Evolutionary conservation across 2,797 vertebrate genomes (phyloP).

Genomic region (Merluccius polli): DNA sequence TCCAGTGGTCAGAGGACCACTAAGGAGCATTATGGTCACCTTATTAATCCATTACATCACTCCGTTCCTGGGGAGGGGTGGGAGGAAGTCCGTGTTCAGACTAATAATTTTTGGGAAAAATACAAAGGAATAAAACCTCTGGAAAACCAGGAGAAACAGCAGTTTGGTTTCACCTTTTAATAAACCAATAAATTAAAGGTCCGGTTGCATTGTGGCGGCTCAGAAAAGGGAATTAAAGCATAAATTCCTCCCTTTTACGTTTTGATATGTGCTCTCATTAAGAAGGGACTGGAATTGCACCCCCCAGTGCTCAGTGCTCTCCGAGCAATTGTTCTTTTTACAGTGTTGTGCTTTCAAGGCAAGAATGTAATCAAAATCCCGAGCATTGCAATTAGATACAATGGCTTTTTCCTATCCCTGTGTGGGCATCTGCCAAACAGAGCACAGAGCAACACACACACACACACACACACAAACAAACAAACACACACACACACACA

Average conservation of each 20-base stretch:
- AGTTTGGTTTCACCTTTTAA: constrained; percentile 61
- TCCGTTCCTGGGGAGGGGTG: constrained; percentile 51
- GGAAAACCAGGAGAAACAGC: constrained; percentile 49
- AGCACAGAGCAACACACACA: constrained; percentile 16
- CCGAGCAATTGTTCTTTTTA: constrained; percentile 74
- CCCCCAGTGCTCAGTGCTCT: constrained; percentile 72
- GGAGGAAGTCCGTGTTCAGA: constrained; percentile 42
- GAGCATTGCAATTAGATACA: constrained; percentile 75
- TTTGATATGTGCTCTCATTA: constrained; percentile 74
- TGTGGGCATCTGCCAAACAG: constrained; percentile 66
- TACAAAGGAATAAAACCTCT: constrained; percentile 54
- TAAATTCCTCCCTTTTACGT: constrained; percentile 73
- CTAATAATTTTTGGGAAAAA: constrained; percentile 67
- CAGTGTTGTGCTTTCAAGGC: constrained; percentile 74
- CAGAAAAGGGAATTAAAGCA: constrained; percentile 73
- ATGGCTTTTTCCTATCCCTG: constrained; percentile 68
- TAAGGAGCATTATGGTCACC: constrained; percentile 59
- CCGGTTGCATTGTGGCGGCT: constrained; percentile 58
- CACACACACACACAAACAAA: neutral
- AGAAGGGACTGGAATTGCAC: constrained; percentile 68
- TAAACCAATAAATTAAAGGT: constrained; percentile 67
- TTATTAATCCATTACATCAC: constrained; percentile 80
- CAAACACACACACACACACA: neutral
- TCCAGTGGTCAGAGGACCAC: constrained; percentile 53
- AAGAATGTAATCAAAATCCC: constrained; percentile 73